Evolutionary conservation across 2,888 invertebrate species (phyloP).

Genomic region (Halictus quadricinctus): DNA sequence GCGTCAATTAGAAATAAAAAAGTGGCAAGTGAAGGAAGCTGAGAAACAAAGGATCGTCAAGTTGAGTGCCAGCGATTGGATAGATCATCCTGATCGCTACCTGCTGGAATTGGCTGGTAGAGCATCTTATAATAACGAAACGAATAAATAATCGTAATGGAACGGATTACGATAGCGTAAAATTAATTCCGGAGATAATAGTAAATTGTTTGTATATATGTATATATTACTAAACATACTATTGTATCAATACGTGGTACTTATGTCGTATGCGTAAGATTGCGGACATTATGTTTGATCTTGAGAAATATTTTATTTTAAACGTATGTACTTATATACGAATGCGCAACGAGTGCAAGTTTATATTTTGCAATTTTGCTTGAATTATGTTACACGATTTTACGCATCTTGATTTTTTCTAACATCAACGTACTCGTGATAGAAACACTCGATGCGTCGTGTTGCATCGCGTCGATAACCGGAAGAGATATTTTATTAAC

Average conservation of each 20-base stretch:
- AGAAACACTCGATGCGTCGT: background rate
- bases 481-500: slow-evolving; percentile 22
- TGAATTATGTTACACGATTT: background rate
- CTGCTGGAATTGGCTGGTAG: slow-evolving; percentile 94
- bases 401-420: background rate
- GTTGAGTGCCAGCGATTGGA: slow-evolving; percentile 94
- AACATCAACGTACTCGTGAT: background rate
- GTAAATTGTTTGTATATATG: slow-evolving; percentile 67
- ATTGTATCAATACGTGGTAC: slow-evolving; percentile 54
- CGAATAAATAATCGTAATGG: slow-evolving; percentile 83
- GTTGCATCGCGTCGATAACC: background rate
- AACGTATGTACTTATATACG: slow-evolving; percentile 33
- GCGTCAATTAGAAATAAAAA: slow-evolving; percentile 93
- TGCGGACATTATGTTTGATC: slow-evolving; percentile 19
- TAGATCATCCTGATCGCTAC: slow-evolving; percentile 97
- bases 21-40: slow-evolving; percentile 95
- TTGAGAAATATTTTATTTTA: slow-evolving; percentile 23
- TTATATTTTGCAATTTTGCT: slow-evolving; percentile 13
- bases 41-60: slow-evolving; percentile 94
- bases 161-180: slow-evolving; percentile 32
- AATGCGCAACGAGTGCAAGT: slow-evolving; percentile 1
- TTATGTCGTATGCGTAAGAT: slow-evolving; percentile 56
- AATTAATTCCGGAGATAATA: slow-evolving; percentile 42
- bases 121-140: slow-evolving; percentile 89
- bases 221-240: slow-evolving; percentile 60